phyloP scores from a whole-genome alignment of 2,888 invertebrate genomes.

The Deladenus siricidicola region DNA sequence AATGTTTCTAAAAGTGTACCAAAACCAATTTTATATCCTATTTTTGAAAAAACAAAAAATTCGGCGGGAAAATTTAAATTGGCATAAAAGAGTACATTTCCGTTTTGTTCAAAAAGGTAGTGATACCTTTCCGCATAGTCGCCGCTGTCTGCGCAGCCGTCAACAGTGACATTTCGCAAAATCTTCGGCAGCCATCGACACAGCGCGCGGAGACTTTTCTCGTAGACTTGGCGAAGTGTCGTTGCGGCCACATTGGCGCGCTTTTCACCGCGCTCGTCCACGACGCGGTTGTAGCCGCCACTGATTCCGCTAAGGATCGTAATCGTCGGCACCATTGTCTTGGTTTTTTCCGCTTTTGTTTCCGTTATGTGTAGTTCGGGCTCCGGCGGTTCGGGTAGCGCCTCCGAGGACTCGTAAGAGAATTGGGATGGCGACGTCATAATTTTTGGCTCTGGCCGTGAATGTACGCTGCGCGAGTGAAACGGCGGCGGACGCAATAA shows the following conservation, averaged over 20 bases:
- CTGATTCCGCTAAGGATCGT: background rate
- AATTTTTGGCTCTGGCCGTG: background rate
- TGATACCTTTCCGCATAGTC: slow-evolving; percentile 46
- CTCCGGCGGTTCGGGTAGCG: background rate
- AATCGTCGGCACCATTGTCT: slow-evolving; percentile 10
- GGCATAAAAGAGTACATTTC: too few species aligned
- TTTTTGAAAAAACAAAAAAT: too few species aligned
- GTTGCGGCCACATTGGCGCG: background rate
- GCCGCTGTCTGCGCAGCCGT: slow-evolving; percentile 45
- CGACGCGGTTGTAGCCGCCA: background rate
- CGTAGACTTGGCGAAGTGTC: slow-evolving; percentile 38
- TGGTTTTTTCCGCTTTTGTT: background rate
- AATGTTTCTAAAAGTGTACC: too few species aligned
- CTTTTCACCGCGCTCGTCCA: background rate
- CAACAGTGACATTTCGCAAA: slow-evolving; percentile 44
- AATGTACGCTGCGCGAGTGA: background rate
- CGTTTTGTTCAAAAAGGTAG: too few species aligned
- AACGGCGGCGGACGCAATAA: too few species aligned
- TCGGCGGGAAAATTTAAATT: too few species aligned
- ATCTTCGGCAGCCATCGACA: slow-evolving; percentile 51
- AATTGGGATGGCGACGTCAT: too few species aligned
- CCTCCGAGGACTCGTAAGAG: too few species aligned
- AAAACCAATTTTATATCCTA: too few species aligned
- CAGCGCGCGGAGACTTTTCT: slow-evolving; percentile 44
- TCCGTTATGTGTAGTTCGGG: background rate